These are phyloP conservation scores for Cataglyphis altisquamis DNA, from an alignment of 2,888 invertebrate genomes.

Conservation along the genomic window DNA sequence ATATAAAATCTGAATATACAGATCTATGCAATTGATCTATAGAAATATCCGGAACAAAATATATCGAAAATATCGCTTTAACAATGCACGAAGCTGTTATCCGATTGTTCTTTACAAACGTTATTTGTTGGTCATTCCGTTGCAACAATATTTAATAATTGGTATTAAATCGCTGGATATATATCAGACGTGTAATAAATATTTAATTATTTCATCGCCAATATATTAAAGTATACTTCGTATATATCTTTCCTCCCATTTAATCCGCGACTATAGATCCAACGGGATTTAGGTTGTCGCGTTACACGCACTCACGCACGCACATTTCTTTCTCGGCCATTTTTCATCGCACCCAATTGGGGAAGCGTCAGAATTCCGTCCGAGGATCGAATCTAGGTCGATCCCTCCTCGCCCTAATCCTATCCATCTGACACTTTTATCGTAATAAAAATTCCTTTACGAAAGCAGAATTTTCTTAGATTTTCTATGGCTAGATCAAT, in stretches of 20 bases:
- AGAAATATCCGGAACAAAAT: background rate
- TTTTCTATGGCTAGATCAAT: background rate
- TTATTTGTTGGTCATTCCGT: background rate
- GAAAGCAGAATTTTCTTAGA: background rate
- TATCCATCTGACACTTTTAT: conserved; percentile 21
- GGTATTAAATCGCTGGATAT: background rate
- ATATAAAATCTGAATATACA: background rate
- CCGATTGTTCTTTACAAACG: background rate
- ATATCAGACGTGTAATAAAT: background rate
- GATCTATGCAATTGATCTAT: background rate
- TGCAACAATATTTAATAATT: background rate
- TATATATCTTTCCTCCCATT: background rate
- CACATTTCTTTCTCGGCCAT: conserved; percentile 21
- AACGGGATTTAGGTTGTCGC: conserved; percentile 49
- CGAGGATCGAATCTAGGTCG: conserved; percentile 39
- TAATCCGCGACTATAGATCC: conserved; percentile 45
- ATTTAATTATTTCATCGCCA: conserved; percentile 37
- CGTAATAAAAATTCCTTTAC: conserved; percentile 23
- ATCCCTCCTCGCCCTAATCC: background rate
- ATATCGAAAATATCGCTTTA: background rate
- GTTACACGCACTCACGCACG: conserved; percentile 39
- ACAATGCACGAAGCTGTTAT: background rate
- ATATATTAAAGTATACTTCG: background rate
- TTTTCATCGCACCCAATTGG: conserved; percentile 30
- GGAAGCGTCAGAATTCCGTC: background rate